Evolutionary conservation across 2,797 vertebrate species (phyloP).

Genomic region (Etheostoma nigrum): DNA sequence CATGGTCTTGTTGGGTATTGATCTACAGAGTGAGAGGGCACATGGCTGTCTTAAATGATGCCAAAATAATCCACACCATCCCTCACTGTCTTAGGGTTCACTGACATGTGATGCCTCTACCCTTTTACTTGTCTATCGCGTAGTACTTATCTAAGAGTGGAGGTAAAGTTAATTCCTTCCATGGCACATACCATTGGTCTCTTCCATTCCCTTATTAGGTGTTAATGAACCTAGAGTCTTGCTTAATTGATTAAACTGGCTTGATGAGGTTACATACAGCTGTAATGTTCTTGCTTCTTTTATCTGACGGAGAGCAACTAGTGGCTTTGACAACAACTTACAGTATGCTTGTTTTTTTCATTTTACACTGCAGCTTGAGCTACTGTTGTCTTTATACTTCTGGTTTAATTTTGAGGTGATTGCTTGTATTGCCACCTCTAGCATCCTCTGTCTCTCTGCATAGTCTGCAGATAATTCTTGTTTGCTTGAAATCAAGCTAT

Average conservation of each 20-base stretch:
- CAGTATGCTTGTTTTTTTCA: background rate
- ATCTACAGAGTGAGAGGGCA: conserved; percentile 32
- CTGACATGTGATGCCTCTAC: conserved; percentile 33
- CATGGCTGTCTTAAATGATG: conserved; percentile 35
- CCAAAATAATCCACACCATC: conserved; percentile 42
- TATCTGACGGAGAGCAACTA: background rate
- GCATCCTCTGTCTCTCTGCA: background rate
- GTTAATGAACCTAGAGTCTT: background rate
- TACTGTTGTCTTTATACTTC: background rate
- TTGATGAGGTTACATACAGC: background rate
- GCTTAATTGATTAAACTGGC: background rate
- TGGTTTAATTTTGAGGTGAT: background rate
- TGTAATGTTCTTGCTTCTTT: background rate
- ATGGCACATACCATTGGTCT: background rate
- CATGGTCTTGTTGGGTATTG: conserved; percentile 30
- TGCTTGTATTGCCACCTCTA: background rate
- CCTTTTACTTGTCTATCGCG: conserved; percentile 43
- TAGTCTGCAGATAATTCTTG: background rate
- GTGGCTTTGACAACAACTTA: background rate
- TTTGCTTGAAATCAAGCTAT: background rate
- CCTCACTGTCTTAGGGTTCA: conserved; percentile 23
- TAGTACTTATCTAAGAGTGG: conserved; percentile 28
- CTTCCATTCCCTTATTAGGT: background rate
- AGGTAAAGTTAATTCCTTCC: conserved; percentile 18
- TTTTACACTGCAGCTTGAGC: background rate